These are phyloP conservation scores for Onychostoma macrolepis DNA, from an alignment of 2,113 vertebrate genomes.

Conservation along the genomic window DNA sequence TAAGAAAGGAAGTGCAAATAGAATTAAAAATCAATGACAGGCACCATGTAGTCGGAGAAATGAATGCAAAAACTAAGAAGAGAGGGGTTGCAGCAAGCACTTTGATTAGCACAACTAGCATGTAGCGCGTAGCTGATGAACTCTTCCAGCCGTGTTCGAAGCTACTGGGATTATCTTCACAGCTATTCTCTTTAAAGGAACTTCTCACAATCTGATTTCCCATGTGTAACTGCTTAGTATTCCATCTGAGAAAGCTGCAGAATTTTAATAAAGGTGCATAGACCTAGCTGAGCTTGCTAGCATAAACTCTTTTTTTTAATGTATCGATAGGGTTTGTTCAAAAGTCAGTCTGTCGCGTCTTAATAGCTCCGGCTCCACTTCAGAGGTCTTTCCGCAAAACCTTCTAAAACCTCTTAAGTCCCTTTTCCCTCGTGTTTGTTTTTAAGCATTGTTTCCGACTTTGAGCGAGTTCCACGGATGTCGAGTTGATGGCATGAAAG, in stretches of 20 bases:
- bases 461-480: conserved; percentile 35
- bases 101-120: conserved; percentile 61
- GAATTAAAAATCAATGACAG: not conserved
- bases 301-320: conserved; percentile 9
- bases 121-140: conserved; percentile 47
- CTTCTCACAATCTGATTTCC: conserved; percentile 46
- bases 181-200: conserved; percentile 30
- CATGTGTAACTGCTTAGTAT: conserved; percentile 20
- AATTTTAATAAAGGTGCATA: conserved; percentile 6
- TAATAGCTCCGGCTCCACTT: not conserved
- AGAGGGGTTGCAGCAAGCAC: conserved; percentile 48
- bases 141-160: conserved; percentile 28
- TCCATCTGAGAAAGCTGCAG: conserved; percentile 3
- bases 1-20: not conserved
- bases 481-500: conserved; percentile 37
- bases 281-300: not conserved
- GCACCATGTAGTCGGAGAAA: conserved; percentile 36
- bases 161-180: conserved; percentile 36
- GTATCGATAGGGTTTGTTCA: conserved; percentile 12
- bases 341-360: not conserved
- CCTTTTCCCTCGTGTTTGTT: conserved; percentile 14
- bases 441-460: conserved; percentile 26
- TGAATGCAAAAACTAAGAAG: conserved; percentile 54
- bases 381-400: conserved; percentile 8
- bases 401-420: conserved; percentile 26